phyloP scores from a whole-genome alignment of 1,140 invertebrate species.

The Apis dorsata region DNA sequence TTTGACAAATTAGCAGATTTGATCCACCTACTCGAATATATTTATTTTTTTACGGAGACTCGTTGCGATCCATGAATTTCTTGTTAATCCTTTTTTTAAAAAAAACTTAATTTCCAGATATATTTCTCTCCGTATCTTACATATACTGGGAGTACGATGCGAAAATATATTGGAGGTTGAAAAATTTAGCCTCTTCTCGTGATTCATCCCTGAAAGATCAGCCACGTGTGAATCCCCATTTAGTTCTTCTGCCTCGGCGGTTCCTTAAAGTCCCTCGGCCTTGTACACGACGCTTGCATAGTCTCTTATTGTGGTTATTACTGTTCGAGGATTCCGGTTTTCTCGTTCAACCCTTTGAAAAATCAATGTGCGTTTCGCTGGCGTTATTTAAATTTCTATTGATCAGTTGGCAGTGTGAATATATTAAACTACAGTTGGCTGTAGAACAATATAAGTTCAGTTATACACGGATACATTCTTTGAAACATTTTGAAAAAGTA shows the following conservation, averaged over 20 bases:
- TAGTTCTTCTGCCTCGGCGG: constrained; percentile 47
- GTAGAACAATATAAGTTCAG: too few relatives aligned
- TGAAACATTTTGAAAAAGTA: too few relatives aligned
- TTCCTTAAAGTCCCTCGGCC: constrained; percentile 45
- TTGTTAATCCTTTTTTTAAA: background rate
- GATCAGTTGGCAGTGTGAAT: background rate
- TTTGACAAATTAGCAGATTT: background rate
- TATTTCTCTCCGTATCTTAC: background rate
- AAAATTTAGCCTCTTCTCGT: constrained; percentile 19
- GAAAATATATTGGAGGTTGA: background rate
- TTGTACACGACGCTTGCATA: background rate
- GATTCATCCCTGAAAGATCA: constrained; percentile 52
- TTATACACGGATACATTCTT: too few relatives aligned
- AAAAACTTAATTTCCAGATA: background rate
- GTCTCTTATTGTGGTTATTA: background rate
- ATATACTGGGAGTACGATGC: background rate
- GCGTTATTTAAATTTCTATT: background rate
- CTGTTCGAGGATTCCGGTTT: background rate
- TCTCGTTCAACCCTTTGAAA: background rate
- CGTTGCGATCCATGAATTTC: background rate
- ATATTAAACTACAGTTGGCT: too few relatives aligned
- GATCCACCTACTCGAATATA: background rate
- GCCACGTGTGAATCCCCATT: constrained; percentile 54
- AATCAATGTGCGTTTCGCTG: background rate
- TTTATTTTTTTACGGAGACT: background rate